Evolutionary conservation across 1,140 invertebrate genomes (phyloP).

Genomic region (Drosophila takahashii): DNA sequence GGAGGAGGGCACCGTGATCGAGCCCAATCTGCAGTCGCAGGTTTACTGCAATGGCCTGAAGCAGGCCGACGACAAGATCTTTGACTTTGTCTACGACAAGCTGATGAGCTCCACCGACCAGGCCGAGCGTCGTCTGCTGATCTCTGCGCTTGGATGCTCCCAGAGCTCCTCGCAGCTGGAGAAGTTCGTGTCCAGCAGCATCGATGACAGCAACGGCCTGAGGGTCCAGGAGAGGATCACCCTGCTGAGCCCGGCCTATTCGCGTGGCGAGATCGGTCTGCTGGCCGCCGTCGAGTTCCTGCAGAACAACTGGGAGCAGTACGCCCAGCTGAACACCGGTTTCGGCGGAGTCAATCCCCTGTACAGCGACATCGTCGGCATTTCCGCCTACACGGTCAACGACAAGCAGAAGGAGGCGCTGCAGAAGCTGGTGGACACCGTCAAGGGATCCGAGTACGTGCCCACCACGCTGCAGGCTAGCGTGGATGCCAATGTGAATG

Average conservation of each 20-base stretch:
- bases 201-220: conserved; percentile 50
- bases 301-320: conserved; percentile 55
- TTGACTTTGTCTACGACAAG: conserved; percentile 87
- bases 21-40: conserved; percentile 73
- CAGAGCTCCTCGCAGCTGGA: conserved; percentile 67
- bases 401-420: conserved; percentile 53
- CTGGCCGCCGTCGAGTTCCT: conserved; percentile 65
- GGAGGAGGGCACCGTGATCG: conserved; percentile 73
- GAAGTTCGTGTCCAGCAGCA: conserved; percentile 72
- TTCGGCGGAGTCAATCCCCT: conserved; percentile 73
- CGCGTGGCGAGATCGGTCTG: conserved; percentile 64
- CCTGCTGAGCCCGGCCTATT: conserved; percentile 66
- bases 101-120: conserved; percentile 87
- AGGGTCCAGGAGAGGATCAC: conserved; percentile 69
- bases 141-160: conserved; percentile 87
- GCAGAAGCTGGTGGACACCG: conserved; percentile 49
- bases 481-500: conserved; percentile 53
- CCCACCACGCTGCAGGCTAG: conserved; percentile 40
- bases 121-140: conserved; percentile 85
- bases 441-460: conserved; percentile 51
- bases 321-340: conserved; percentile 56
- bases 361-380: conserved; percentile 56
- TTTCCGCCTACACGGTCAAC: conserved; percentile 66
- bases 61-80: conserved; percentile 87
- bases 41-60: conserved; percentile 89